Base-by-base conservation (phyloP, 2,888 invertebrate genomes). In the Rhingia campestris region DNA sequence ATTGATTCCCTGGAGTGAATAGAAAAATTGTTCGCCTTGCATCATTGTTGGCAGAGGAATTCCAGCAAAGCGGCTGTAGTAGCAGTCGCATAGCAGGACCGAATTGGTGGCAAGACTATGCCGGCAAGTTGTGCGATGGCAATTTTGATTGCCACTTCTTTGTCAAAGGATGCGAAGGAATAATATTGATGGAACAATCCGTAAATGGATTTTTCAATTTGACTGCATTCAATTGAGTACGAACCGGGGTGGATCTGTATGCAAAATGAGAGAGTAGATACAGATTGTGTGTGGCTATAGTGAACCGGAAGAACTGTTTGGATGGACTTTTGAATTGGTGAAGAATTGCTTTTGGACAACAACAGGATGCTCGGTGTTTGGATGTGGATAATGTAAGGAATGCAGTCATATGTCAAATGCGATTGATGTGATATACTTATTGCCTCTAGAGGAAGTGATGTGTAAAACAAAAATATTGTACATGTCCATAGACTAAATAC, bases 111-210 rank as follows among this genome's bases (percentile, higher is more conserved):
- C 59, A 53, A 61, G 61, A 6, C 51, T 73, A 22, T 22, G 66
- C 66, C 47, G 61, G 32, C 54, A 61, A 73, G 54, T 70, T 47
- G 59, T 53, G 84, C 47, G 80, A 74, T 84, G 66, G 84, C 84
- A 84, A 84, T 84, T 84, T 80, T 84, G 84, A 84, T 84, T 84
- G 84, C 80, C 80, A 84, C 84, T 80, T 84, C 80, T 79, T 82
- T 82, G 79, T 84, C 84, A 84, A 84, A 80, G 84, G 70, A 66
- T 80, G 70, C 74, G 74, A 74, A 61, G 70, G 80, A 70, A 84
- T 84, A 84, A 84, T 84, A 84, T 84, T 84, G 84, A 84, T 84
- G 84, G 74, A 84, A 84, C 84, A 84, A 84, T 84, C 75, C 84
- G 80, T 80, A 84, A 80, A 84, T 84, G 73, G 84, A 84, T 84